A percentile compares a stretch with the other conserved stretches of the same genome.
These are phyloP conservation scores for Thunnus albacares DNA, from an alignment of 2,797 vertebrate genomes.

Conservation along the genomic window DNA sequence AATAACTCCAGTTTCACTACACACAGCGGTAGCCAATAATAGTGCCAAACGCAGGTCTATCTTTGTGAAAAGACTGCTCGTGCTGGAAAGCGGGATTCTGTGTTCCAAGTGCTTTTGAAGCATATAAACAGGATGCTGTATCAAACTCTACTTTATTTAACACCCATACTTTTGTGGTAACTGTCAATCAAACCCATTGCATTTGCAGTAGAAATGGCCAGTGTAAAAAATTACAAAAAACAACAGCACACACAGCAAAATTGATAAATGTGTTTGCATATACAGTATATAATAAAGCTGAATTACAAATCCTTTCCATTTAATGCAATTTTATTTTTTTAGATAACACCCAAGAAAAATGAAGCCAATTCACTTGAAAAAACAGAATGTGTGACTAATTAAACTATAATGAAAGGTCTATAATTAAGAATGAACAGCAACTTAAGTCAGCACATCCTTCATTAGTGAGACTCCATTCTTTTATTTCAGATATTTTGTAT, in stretches of 20 bases:
- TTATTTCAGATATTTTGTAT: too few relatives aligned
- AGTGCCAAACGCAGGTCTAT: not conserved
- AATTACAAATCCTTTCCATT: too few relatives aligned
- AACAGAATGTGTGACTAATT: too few relatives aligned
- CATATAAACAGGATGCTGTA: not conserved
- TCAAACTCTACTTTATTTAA: not conserved
- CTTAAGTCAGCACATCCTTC: too few relatives aligned
- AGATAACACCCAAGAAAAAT: too few relatives aligned
- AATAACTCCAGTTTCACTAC: slow-evolving; percentile 8
- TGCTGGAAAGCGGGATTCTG: slow-evolving; percentile 1
- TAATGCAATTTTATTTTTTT: too few relatives aligned
- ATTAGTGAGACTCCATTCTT: too few relatives aligned
- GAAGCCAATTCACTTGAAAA: too few relatives aligned
- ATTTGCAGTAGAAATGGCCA: not conserved
- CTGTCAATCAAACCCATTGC: not conserved
- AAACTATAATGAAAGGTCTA: too few relatives aligned
- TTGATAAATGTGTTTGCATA: not conserved
- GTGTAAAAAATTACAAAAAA: too few relatives aligned
- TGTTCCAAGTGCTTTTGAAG: not conserved
- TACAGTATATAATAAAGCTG: too few relatives aligned
- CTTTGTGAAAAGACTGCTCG: not conserved
- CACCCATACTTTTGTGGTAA: not conserved
- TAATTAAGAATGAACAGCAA: too few relatives aligned
- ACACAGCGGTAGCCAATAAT: not conserved
- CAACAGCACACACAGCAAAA: not conserved